Conservation (phyloP, 2,797 vertebrate genomes). For the Anabacerthia variegaticeps region DNA sequence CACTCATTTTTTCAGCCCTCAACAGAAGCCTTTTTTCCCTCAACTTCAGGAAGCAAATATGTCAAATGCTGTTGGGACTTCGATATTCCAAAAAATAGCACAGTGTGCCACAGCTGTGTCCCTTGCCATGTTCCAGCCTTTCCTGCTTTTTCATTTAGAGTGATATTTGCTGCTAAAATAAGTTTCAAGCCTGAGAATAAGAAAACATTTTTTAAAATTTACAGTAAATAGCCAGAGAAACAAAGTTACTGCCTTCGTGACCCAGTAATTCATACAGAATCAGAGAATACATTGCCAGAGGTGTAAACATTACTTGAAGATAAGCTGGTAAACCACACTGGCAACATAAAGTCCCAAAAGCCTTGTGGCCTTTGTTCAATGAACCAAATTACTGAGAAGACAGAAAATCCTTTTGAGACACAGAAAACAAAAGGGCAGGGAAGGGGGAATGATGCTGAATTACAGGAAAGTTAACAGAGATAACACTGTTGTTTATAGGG, state of each 20-base stretch:
- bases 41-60: neutral
- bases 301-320: neutral
- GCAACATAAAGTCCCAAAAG: neutral
- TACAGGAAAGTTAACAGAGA: neutral
- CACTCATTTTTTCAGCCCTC: neutral
- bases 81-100: neutral
- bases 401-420: neutral
- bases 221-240: neutral
- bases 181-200: neutral
- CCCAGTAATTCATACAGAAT: neutral
- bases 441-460: neutral
- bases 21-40: neutral
- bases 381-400: neutral
- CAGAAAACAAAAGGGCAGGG: neutral
- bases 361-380: neutral
- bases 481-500: neutral
- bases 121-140: neutral
- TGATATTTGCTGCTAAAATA: neutral
- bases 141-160: neutral
- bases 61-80: neutral
- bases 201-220: neutral
- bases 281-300: neutral
- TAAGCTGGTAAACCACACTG: neutral
- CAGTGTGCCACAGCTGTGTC: neutral
- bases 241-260: neutral